phyloP scores from a whole-genome alignment of 2,888 invertebrate genomes.

The Oscheius sp. region DNA sequence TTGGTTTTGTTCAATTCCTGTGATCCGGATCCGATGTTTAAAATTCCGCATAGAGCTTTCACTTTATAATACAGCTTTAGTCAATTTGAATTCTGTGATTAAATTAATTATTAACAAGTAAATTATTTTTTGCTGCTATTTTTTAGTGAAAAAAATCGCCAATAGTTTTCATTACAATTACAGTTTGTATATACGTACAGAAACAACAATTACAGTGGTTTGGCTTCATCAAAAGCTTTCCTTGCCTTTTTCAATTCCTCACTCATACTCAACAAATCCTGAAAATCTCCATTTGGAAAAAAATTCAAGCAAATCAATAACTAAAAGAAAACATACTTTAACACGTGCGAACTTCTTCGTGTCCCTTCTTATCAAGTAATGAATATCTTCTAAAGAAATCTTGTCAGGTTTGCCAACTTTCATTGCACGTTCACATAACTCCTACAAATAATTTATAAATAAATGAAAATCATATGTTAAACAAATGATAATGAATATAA shows the following conservation, averaged over 20 bases:
- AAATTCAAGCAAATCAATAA: not conserved
- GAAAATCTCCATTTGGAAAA: no score
- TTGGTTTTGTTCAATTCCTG: not conserved
- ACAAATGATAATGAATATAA: slow-evolving; percentile 69
- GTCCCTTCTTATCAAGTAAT: slow-evolving; percentile 90
- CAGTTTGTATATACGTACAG: no score
- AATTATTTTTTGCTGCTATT: no score
- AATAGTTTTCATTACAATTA: no score
- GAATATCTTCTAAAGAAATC: slow-evolving; percentile 95
- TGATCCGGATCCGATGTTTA: slow-evolving; percentile 15
- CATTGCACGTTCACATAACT: slow-evolving; percentile 36
- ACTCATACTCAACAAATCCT: slow-evolving; percentile 78
- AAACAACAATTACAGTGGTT: slow-evolving; percentile 32
- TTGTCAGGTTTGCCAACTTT: slow-evolving; percentile 82
- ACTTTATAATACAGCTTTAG: slow-evolving; percentile 21
- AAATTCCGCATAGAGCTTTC: slow-evolving; percentile 3
- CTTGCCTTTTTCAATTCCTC: slow-evolving; percentile 97
- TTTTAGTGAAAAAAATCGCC: no score
- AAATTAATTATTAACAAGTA: no score
- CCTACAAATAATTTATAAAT: slow-evolving; percentile 10
- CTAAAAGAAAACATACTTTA: slow-evolving; percentile 73
- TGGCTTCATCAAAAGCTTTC: slow-evolving; percentile 94
- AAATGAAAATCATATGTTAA: no score
- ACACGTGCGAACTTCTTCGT: slow-evolving; percentile 94
- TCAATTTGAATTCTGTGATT: no score